These are phyloP conservation scores for Agonopterix alstromeriana DNA, from an alignment of 2,888 invertebrate genomes.

Conservation along the genomic window DNA sequence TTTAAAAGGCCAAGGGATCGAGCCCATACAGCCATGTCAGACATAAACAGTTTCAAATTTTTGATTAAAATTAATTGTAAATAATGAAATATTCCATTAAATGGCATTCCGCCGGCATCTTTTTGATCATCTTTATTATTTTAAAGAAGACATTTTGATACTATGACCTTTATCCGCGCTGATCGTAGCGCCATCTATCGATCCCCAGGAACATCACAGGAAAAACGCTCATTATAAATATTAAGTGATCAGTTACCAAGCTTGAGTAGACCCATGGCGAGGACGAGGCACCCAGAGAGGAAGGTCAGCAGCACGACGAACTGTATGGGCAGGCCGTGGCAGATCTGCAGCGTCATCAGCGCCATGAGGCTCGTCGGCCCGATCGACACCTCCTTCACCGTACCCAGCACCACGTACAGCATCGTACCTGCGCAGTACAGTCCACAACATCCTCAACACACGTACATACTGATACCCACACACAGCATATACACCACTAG, in stretches of 20 bases:
- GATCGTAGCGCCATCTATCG: no score
- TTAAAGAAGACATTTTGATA: no score
- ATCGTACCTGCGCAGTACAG: constrained; percentile 79
- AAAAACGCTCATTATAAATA: no score
- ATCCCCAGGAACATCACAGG: no score
- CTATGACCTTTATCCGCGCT: no score
- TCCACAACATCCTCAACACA: background rate
- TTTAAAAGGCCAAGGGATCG: no score
- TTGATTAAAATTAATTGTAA: no score
- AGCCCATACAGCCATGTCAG: no score
- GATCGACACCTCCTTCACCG: constrained; percentile 90
- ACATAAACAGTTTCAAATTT: no score
- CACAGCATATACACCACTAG: background rate
- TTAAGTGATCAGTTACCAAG: constrained; percentile 76
- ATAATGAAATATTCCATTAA: no score
- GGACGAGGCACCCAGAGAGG: constrained; percentile 85
- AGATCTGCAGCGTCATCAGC: constrained; percentile 86
- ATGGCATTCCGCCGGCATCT: no score
- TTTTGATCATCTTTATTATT: no score
- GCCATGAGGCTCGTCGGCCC: constrained; percentile 97
- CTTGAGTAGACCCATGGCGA: constrained; percentile 88
- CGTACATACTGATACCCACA: background rate
- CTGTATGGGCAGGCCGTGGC: constrained; percentile 81
- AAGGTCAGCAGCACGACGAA: constrained; percentile 87
- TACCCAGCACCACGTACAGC: constrained; percentile 91